Conservation (phyloP, 1,140 invertebrate genomes). For the Microplitis demolitor region DNA sequence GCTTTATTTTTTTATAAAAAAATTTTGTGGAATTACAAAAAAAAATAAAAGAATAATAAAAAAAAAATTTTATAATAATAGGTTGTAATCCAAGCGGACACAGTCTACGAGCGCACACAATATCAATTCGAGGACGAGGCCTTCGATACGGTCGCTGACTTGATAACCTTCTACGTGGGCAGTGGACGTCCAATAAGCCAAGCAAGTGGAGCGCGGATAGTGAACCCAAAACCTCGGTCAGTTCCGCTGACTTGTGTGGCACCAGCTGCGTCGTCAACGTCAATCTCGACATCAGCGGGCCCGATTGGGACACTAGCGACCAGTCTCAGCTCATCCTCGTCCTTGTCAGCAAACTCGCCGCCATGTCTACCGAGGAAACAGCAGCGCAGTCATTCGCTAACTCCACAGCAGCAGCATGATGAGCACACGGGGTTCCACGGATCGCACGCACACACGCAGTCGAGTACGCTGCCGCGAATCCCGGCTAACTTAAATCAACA, state of each 20-base stretch:
- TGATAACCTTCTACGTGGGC: constrained; percentile 94
- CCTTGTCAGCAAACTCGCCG: constrained; percentile 49
- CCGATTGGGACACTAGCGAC: too few relatives aligned
- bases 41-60: not conserved
- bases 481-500: constrained; percentile 51
- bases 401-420: constrained; percentile 48
- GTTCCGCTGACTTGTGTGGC: constrained; percentile 47
- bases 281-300: constrained; percentile 31
- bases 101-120: constrained; percentile 88
- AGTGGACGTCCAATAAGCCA: constrained; percentile 82
- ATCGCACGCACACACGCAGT: constrained; percentile 37
- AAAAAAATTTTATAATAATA: constrained; percentile 46
- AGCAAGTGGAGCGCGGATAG: constrained; percentile 84
- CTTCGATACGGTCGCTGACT: constrained; percentile 89
- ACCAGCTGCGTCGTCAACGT: constrained; percentile 29
- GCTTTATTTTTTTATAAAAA: not conserved
- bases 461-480: constrained; percentile 52
- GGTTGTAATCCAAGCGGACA: constrained; percentile 85
- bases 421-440: constrained; percentile 34
- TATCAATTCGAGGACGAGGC: constrained; percentile 94
- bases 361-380: constrained; percentile 51
- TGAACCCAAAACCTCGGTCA: constrained; percentile 54
- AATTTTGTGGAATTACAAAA: not conserved
- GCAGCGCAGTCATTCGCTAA: constrained; percentile 54
- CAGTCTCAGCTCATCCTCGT: constrained; percentile 49